A percentile compares a stretch with the other conserved stretches of the same genome.
Conservation (phyloP, 2,888 invertebrate species). For the Drosophila mimetica region DNA sequence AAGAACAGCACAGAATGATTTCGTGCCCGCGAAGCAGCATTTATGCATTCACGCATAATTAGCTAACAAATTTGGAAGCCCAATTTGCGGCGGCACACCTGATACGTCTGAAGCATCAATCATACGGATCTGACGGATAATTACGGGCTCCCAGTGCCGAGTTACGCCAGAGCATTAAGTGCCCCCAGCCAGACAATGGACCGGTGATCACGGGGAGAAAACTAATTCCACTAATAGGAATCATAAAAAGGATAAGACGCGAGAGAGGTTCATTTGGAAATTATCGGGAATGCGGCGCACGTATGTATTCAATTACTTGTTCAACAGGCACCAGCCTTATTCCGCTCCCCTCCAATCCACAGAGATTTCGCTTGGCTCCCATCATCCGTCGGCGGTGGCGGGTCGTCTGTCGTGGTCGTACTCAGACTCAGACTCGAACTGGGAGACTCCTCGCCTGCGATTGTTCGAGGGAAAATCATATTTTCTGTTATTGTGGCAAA, state of each 20-base stretch:
- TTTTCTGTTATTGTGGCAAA: conserved; percentile 81
- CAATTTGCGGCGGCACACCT: conserved; percentile 49
- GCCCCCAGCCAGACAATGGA: conserved; percentile 26
- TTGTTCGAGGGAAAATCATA: conserved; percentile 71
- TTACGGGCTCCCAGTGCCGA: no score
- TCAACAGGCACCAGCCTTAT: conserved; percentile 50
- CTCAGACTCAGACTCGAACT: no score
- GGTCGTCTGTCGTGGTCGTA: conserved; percentile 1
- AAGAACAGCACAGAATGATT: neutral
- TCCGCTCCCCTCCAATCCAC: neutral
- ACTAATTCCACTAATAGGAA: conserved; percentile 80
- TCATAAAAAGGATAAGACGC: conserved; percentile 80
- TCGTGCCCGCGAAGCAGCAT: neutral
- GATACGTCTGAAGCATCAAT: conserved; percentile 56
- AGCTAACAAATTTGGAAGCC: conserved; percentile 48
- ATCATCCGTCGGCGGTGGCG: conserved; percentile 3
- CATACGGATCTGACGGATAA: conserved; percentile 41
- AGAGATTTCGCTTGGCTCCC: conserved; percentile 1
- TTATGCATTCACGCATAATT: conserved; percentile 49
- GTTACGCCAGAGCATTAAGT: no score
- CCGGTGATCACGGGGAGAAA: conserved; percentile 53
- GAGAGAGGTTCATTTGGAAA: conserved; percentile 49
- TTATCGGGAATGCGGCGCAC: conserved; percentile 79
- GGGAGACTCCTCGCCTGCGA: conserved; percentile 30
- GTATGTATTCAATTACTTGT: conserved; percentile 83